phyloP scores from a whole-genome alignment of 1,140 invertebrate genomes.

The Chlorops oryzae region DNA sequence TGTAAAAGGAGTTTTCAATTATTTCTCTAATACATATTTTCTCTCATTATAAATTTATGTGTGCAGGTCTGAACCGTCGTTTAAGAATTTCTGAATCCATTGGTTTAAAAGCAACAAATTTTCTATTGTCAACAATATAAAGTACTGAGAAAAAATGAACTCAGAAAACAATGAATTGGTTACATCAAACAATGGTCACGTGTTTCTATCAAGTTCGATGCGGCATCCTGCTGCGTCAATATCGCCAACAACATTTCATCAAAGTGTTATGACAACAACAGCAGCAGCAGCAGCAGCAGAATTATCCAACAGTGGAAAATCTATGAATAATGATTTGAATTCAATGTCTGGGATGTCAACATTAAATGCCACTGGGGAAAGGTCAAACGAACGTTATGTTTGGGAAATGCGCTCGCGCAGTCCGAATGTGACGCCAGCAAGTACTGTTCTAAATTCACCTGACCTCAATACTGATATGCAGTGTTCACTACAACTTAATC shows the following conservation, averaged over 20 bases:
- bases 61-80: too few species aligned
- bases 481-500: constrained; percentile 28
- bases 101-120: too few species aligned
- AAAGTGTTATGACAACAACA: background rate
- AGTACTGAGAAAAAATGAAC: constrained; percentile 7
- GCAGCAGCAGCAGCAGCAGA: background rate
- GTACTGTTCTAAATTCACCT: constrained; percentile 45
- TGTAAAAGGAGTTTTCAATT: too few species aligned
- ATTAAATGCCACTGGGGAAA: constrained; percentile 3
- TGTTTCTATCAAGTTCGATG: background rate
- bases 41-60: too few species aligned
- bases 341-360: background rate
- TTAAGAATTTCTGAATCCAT: too few species aligned
- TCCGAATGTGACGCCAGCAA: constrained; percentile 44
- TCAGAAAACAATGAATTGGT: constrained; percentile 8
- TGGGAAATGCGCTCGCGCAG: constrained; percentile 46
- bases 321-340: constrained; percentile 4
- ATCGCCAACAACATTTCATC: background rate
- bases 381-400: constrained; percentile 38
- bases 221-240: background rate
- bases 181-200: constrained; percentile 2
- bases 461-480: constrained; percentile 37
- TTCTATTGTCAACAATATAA: too few species aligned
- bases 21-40: too few species aligned
- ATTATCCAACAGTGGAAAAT: background rate